Evolutionary conservation across 2,113 vertebrate genomes (phyloP), one percentile per base, ranked within the genome.

Genomic region (Smithornis capensis): DNA sequence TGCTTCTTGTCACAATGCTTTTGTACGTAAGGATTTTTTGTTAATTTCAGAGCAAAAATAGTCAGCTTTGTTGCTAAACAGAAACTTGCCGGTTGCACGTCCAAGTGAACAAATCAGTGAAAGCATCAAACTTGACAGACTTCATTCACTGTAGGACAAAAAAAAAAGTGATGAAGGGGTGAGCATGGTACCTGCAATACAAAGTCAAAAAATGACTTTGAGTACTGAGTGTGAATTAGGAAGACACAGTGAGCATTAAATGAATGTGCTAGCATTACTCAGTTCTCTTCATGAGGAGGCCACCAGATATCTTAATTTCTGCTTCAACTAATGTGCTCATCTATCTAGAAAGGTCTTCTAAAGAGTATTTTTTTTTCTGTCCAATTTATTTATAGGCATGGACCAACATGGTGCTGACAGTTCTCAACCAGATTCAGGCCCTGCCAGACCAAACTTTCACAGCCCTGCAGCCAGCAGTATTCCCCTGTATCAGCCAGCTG

Each of bases 401-500:
- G 99, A 99, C 99, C 98, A 99, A 98, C 97, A 99, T 99, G 99
- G 98, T 99, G 91, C 96, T 99, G 96, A 99, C 98, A 3, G 98
- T 99, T 89, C 98, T 99, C 80, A 99, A 99, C 69, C 99, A 99
- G 97, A 98, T 99, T 91, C 99, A 99, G 96, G 97, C 98, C 44
- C 97, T 99, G 35, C 98, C 99, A 3, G 99, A 99, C 94, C 95
- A 98, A 62, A 98, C 97, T 3, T 99, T 99, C 96, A 97, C 98
- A 35, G 99, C 99, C 16, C 98, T 99, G 15, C 99, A 99, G 97
- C 99, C 99, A 3, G 99, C 98, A 0, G 98, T 99, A 94, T 99
- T 99, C 92, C 99, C 99, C 1, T 99, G 99, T 94, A 98, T 99
- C 97, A 99, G 99, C 97, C 99, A 99, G 97, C 98, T 99, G 70